Evolutionary conservation across 2,113 vertebrate genomes (phyloP), one percentile per base, ranked within the genome.

Genomic region (Promerops cafer): DNA sequence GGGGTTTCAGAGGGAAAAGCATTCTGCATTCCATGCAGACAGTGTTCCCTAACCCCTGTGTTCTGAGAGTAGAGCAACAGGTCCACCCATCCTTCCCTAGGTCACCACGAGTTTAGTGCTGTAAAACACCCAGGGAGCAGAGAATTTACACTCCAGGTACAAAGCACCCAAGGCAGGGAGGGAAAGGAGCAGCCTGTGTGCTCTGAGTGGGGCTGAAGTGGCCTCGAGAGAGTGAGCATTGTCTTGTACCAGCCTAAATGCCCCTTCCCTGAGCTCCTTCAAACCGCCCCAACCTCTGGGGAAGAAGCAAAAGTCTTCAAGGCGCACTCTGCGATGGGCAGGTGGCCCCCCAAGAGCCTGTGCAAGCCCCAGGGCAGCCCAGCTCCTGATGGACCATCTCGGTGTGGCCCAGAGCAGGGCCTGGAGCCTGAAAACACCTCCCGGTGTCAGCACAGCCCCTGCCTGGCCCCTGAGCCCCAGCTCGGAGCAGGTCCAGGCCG

Each of bases 151-250:
- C 24, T 37, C 31, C 37, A 2, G 4, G 20, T 27, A 17, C 50
- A 14, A 28, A 70, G 10, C 7, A 4, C 1, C 11, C 22, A 2
- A 16, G 63, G 24, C 0, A 23, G 24, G 54, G 30, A 50, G 44
- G 44, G 30, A 24, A 37, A 65, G 78, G 35, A 69, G 56, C 37
- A 89, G 64, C 53, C 53, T 6, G 44, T 0, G 18, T 44, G 64
- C 59, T 72, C 19, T 49, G 45, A 60, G 11, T 6, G 49, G 15
- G 40, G 64, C 44, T 59, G 60, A 40, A 49, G 49, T 15, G 53
- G 17, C 63, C 20, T 64, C 28, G 15, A 10, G 56, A 31, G 47
- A 26, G 47, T 1, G 19, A 78, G 45, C 31, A 18, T 16, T 37
- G 20, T 10, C 64, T 7, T 30, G 10, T 3, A 33, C 11, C 22